Evolutionary conservation across 2,797 vertebrate species (phyloP), one percentile per base, ranked within the genome.

Genomic region (Sebastes minor): DNA sequence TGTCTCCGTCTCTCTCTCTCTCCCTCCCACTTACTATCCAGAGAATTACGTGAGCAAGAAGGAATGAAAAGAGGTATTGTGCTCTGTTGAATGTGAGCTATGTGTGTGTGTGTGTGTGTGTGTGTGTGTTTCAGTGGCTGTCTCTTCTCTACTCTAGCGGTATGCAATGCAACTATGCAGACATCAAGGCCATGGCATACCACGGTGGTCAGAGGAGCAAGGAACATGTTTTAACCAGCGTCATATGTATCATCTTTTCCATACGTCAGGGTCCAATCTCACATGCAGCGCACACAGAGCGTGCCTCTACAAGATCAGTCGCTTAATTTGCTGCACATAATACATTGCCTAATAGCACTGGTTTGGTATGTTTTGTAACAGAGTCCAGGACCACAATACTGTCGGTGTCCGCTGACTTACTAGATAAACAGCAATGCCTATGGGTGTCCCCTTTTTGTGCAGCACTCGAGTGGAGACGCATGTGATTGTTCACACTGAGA

Each of bases 31-130:
- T 76, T 84, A 88, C 90, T 78, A 86, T 79, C 80, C 88, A 76
- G 69, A 86, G 86, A 90, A 94, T 94, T 93, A 92, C 84, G 83
- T 89, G 88, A 88, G 85, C 86, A 87, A 80, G 80, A 71, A 89
- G 86, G 80, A 90, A 93, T 95, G 92, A 95, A 95, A 95, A 92
- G 92, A 84, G 82, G 87, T 89, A 93, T 95, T 96, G 95, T 95
- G 77, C 88, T 92, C 84, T 16, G 52, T 67, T 95, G 86, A 95
- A 94, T 91, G 74, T 78, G 61, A 88, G 79, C 88, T 78, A 74
- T 85, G 71, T 78, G 66, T 77, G 80, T 66, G 77, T 75, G 71
- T 66, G 53, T 67, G 63, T 53, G 71, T 86, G 74, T 81, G 71
- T 79, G 70, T 79, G 67, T 75, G 71, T 71, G 42, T 65, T 62